A percentile compares a stretch with the other conserved stretches of the same genome.
These are phyloP conservation scores for Acrobasis suavella DNA, from an alignment of 2,888 invertebrate genomes.

Conservation along the genomic window DNA sequence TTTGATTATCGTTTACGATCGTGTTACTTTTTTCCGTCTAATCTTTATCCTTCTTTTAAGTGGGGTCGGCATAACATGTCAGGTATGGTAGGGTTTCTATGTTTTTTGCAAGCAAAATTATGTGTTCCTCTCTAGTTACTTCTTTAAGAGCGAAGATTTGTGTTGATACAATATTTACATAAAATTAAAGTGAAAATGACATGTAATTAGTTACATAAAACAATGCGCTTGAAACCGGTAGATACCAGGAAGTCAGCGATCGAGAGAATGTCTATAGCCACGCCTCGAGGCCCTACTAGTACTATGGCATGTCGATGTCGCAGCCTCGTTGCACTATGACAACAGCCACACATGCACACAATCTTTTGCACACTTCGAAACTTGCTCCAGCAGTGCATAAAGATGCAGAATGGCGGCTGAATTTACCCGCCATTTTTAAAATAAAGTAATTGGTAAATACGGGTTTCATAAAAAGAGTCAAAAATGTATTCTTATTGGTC, in stretches of 20 bases:
- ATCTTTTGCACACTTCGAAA: slow-evolving; percentile 42
- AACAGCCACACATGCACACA: slow-evolving; percentile 49
- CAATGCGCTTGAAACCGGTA: slow-evolving; percentile 28
- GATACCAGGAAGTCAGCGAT: slow-evolving; percentile 57
- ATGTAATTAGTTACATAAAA: slow-evolving; percentile 4
- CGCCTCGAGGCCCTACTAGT: slow-evolving; percentile 57
- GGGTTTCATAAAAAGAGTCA: background rate
- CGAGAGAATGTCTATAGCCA: slow-evolving; percentile 58
- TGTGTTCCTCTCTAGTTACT: too few species aligned
- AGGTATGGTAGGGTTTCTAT: too few species aligned
- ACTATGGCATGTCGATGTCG: slow-evolving; percentile 53
- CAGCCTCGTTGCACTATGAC: slow-evolving; percentile 56
- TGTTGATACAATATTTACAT: background rate
- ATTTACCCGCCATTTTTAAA: slow-evolving; percentile 53
- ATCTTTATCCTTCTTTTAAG: too few species aligned
- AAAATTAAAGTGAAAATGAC: background rate
- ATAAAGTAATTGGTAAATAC: background rate
- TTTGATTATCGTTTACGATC: too few species aligned
- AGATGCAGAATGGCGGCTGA: slow-evolving; percentile 49
- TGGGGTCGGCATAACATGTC: too few species aligned
- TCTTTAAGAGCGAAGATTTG: background rate
- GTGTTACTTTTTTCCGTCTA: too few species aligned
- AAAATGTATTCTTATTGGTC: background rate
- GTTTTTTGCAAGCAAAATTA: background rate
- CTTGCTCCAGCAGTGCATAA: slow-evolving; percentile 28